Evolutionary conservation across 2,888 invertebrate species (phyloP).

Genomic region (Celastrina argiolus): DNA sequence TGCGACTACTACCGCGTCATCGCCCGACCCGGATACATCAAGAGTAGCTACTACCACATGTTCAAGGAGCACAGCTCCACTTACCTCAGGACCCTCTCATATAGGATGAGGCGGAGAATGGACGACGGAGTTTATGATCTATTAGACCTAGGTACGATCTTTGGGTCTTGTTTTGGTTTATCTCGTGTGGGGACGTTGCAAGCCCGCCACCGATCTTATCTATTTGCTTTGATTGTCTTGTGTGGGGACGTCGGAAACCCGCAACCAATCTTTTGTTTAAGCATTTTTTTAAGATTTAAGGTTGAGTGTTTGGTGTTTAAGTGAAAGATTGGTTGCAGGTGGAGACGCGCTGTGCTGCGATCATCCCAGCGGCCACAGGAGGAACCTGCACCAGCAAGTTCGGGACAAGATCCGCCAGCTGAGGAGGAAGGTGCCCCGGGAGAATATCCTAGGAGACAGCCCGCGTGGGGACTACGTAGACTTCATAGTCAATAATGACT

Average conservation of each 20-base stretch:
- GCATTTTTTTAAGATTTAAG: not conserved
- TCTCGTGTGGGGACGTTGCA: not conserved
- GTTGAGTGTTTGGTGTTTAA: constrained; percentile 33
- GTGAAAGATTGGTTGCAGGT: constrained; percentile 66
- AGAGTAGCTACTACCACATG: constrained; percentile 44
- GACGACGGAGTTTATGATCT: constrained; percentile 53
- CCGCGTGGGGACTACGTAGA: constrained; percentile 61
- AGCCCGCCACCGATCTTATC: constrained; percentile 24
- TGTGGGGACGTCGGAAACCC: constrained; percentile 17
- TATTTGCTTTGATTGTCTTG: not conserved
- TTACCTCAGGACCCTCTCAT: constrained; percentile 56
- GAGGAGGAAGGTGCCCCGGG: constrained; percentile 53
- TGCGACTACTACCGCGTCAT: constrained; percentile 53
- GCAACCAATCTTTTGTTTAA: constrained; percentile 30
- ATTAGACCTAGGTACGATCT: constrained; percentile 49
- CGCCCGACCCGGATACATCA: constrained; percentile 35
- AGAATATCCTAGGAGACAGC: constrained; percentile 53
- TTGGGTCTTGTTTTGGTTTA: not conserved
- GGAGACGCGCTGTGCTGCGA: constrained; percentile 57
- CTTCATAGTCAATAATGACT: constrained; percentile 68
- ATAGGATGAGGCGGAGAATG: constrained; percentile 60
- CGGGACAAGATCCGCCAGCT: constrained; percentile 51
- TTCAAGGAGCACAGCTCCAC: constrained; percentile 55
- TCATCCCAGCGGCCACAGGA: constrained; percentile 57
- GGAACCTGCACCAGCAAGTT: constrained; percentile 54